A percentile compares a stretch with the other conserved stretches of the same genome.
These are phyloP conservation scores for Pseudoips prasinana DNA, from an alignment of 2,888 invertebrate species.

Conservation along the genomic window DNA sequence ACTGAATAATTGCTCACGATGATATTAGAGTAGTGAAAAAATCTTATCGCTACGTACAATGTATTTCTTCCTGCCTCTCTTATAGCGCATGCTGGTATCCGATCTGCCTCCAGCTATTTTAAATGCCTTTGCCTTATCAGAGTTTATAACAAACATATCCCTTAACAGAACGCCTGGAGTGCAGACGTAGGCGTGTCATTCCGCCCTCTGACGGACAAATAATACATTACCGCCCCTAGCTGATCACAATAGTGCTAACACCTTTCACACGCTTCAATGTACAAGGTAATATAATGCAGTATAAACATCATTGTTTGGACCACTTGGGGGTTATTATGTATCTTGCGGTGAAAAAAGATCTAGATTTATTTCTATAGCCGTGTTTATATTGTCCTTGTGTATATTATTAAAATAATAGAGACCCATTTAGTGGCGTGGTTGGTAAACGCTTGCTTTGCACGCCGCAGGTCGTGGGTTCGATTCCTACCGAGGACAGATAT, in stretches of 20 bases:
- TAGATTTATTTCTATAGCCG: conserved; percentile 1
- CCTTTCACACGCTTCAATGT: conserved; percentile 24
- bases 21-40: too few relatives aligned
- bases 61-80: too few relatives aligned
- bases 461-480: too few relatives aligned
- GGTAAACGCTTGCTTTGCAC: too few relatives aligned
- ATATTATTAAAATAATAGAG: not conserved
- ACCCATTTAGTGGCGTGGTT: too few relatives aligned
- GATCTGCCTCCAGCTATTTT: too few relatives aligned
- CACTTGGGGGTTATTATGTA: conserved; percentile 19
- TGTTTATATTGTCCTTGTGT: conserved; percentile 10
- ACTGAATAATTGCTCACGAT: too few relatives aligned
- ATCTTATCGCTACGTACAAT: too few relatives aligned
- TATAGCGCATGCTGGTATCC: too few relatives aligned
- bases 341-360: conserved; percentile 12
- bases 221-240: conserved; percentile 40
- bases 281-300: conserved; percentile 1
- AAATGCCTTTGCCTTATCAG: too few relatives aligned
- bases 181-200: conserved; percentile 52
- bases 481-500: too few relatives aligned
- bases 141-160: conserved; percentile 20
- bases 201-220: conserved; percentile 62
- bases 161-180: conserved; percentile 56
- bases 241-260: conserved; percentile 18
- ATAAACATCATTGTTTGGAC: conserved; percentile 13